These are phyloP conservation scores for Aepyceros melampus DNA, from an alignment of 2,113 vertebrate genomes.

Conservation along the genomic window DNA sequence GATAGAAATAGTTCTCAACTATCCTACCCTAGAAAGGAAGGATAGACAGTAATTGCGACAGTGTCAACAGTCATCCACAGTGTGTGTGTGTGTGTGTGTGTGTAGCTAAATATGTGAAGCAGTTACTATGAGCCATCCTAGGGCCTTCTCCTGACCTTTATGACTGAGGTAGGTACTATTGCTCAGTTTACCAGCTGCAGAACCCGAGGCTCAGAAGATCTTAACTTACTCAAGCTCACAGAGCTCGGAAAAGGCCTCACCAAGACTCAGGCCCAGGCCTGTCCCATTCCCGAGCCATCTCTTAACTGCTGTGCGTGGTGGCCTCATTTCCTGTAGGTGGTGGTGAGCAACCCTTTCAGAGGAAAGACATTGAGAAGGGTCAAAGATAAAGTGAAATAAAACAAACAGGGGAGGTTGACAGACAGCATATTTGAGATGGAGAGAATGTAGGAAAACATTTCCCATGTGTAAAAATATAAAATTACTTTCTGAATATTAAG, in stretches of 20 bases:
- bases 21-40: background rate
- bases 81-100: background rate
- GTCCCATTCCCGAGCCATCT: background rate
- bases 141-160: background rate
- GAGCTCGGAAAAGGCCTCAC: background rate
- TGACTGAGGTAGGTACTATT: background rate
- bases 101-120: background rate
- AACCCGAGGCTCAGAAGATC: background rate
- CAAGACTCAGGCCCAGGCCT: background rate
- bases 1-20: background rate
- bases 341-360: background rate
- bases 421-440: slow-evolving; percentile 41
- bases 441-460: slow-evolving; percentile 27
- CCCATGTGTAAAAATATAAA: slow-evolving; percentile 44
- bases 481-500: slow-evolving; percentile 59
- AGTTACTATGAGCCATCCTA: background rate
- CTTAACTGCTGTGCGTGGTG: background rate
- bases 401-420: background rate
- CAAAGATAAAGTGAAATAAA: background rate
- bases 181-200: background rate
- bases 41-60: background rate
- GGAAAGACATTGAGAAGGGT: background rate
- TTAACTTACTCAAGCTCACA: background rate
- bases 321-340: background rate
- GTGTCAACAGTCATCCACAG: background rate